A percentile compares a stretch with the other conserved stretches of the same genome.
phyloP scores from a whole-genome alignment of 1,140 invertebrate genomes.

The Antheraea mylitta region DNA sequence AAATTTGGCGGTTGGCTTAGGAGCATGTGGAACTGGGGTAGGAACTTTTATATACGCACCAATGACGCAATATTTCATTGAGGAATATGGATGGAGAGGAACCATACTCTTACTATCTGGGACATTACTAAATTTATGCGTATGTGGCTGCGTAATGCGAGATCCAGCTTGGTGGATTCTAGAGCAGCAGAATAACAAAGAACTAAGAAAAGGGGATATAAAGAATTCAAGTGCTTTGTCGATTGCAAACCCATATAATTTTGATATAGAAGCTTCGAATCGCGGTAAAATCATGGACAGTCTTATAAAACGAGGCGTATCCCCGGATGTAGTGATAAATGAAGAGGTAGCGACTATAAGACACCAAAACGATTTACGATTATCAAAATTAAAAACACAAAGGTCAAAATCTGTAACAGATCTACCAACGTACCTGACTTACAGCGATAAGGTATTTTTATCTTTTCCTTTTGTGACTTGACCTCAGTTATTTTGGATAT shows the following conservation, averaged over 20 bases:
- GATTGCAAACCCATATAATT: constrained; percentile 64
- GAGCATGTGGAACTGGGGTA: constrained; percentile 93
- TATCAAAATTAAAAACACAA: constrained; percentile 43
- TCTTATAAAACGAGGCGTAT: constrained; percentile 82
- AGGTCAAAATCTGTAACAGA: constrained; percentile 82
- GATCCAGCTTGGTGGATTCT: constrained; percentile 89
- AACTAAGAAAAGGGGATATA: constrained; percentile 42
- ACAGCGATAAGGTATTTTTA: constrained; percentile 82
- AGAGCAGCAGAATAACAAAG: constrained; percentile 71
- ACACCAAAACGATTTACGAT: constrained; percentile 52
- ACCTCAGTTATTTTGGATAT: constrained; percentile 9
- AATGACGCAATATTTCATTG: constrained; percentile 86
- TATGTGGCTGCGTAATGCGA: constrained; percentile 92
- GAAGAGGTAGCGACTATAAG: constrained; percentile 80
- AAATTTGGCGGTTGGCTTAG: constrained; percentile 94
- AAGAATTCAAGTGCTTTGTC: constrained; percentile 69
- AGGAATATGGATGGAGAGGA: constrained; percentile 92
- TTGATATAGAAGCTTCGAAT: constrained; percentile 47
- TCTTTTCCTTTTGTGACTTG: constrained; percentile 7
- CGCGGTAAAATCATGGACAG: constrained; percentile 58
- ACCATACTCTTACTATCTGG: constrained; percentile 90
- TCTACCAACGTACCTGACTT: constrained; percentile 86
- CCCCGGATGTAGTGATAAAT: constrained; percentile 83
- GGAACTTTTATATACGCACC: constrained; percentile 93
- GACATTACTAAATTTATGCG: constrained; percentile 91